Evolutionary conservation across 2,888 invertebrate species (phyloP).

Genomic region (Cordilura impudica): DNA sequence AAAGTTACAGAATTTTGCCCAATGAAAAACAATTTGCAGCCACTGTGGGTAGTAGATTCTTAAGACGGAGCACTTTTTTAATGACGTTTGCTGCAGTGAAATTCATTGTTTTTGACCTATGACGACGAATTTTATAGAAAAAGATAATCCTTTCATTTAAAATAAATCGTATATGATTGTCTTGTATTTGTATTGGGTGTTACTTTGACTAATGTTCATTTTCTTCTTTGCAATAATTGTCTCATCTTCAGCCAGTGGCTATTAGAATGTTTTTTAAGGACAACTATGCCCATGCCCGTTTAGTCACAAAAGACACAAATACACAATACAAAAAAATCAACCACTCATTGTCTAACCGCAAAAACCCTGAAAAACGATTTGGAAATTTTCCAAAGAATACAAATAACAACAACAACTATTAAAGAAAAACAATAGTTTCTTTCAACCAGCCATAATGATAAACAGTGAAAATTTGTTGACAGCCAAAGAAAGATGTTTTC

Average conservation of each 20-base stretch:
- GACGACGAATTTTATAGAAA: too few relatives aligned
- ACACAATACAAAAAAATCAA: slow-evolving; percentile 5
- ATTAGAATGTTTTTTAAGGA: neutral
- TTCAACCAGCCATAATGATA: neutral
- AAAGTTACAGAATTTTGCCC: too few relatives aligned
- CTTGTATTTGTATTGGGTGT: too few relatives aligned
- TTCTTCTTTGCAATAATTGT: neutral
- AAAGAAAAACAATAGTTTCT: slow-evolving; percentile 8
- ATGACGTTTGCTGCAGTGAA: too few relatives aligned
- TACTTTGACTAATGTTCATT: too few relatives aligned
- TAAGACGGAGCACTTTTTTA: too few relatives aligned
- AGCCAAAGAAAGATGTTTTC: slow-evolving; percentile 41
- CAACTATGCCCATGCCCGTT: slow-evolving; percentile 14
- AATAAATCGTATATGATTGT: too few relatives aligned
- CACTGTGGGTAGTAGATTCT: too few relatives aligned
- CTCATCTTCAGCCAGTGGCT: neutral
- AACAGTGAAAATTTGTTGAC: slow-evolving; percentile 42
- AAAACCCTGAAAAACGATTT: slow-evolving; percentile 23
- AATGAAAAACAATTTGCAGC: too few relatives aligned
- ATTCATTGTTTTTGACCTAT: too few relatives aligned
- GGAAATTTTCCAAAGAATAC: slow-evolving; percentile 47
- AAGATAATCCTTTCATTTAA: too few relatives aligned
- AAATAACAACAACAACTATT: slow-evolving; percentile 1
- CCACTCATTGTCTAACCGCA: slow-evolving; percentile 26
- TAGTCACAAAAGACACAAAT: neutral